A percentile compares a stretch with the other conserved stretches of the same genome.
Evolutionary conservation across 2,797 vertebrate species (phyloP).

Genomic region (Bovichtus diacanthus): DNA sequence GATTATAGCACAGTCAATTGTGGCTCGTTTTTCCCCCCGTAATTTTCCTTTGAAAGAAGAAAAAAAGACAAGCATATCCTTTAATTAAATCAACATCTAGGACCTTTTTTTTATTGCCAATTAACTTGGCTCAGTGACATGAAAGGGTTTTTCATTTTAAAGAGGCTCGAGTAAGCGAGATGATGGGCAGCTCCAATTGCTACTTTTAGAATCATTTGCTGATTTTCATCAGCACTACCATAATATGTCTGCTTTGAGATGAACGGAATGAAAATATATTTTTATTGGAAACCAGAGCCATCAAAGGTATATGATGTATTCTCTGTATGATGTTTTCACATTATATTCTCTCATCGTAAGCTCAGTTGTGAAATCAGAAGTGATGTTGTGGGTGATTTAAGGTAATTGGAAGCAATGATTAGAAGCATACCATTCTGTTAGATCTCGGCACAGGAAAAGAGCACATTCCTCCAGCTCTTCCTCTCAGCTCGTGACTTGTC

Average conservation of each 20-base stretch:
- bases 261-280: slow-evolving; percentile 39
- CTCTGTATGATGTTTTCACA: slow-evolving; percentile 35
- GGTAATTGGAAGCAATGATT: slow-evolving; percentile 73
- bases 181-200: slow-evolving; percentile 74
- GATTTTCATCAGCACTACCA: slow-evolving; percentile 67
- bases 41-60: slow-evolving; percentile 48
- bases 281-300: slow-evolving; percentile 31
- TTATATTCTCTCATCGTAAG: slow-evolving; percentile 33
- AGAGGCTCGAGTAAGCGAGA: slow-evolving; percentile 48
- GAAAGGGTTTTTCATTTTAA: slow-evolving; percentile 72
- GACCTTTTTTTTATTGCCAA: slow-evolving; percentile 75
- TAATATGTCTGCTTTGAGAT: slow-evolving; percentile 63
- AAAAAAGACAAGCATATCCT: slow-evolving; percentile 45
- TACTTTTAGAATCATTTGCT: slow-evolving; percentile 73
- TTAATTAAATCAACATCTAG: slow-evolving; percentile 78
- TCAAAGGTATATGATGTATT: slow-evolving; percentile 51
- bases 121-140: slow-evolving; percentile 74
- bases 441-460: slow-evolving; percentile 60
- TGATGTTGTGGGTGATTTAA: slow-evolving; percentile 67
- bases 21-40: background rate
- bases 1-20: slow-evolving; percentile 31
- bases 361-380: slow-evolving; percentile 58
- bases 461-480: slow-evolving; percentile 38
- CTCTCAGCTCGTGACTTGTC: slow-evolving; percentile 40
- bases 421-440: slow-evolving; percentile 69